A percentile compares a stretch with the other conserved stretches of the same genome.
Conservation (phyloP, 64 coral and sea anemone genomes). For the Montipora cactus region DNA sequence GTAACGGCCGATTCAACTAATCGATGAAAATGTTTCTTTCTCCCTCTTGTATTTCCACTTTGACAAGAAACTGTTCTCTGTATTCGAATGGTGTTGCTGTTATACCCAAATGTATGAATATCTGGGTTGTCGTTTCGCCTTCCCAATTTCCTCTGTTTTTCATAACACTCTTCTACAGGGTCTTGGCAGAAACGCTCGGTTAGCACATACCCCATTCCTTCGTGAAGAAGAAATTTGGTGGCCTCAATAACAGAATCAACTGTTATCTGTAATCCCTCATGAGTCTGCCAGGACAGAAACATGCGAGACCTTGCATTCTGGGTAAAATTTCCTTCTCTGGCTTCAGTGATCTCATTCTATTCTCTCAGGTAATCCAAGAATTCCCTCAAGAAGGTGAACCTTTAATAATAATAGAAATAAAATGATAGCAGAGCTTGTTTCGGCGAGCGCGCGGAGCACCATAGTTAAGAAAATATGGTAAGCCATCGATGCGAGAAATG, state of each 20-base stretch:
- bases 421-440: no score
- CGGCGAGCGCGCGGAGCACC: no score
- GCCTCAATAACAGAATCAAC: not conserved
- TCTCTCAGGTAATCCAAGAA: not conserved
- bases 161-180: constrained; percentile 16
- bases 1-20: no score
- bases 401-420: not conserved
- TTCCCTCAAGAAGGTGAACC: not conserved
- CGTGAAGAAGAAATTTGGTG: constrained; percentile 5
- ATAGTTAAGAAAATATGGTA: no score
- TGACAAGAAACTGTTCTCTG: constrained; percentile 21
- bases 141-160: constrained; percentile 2
- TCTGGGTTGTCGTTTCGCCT: constrained; percentile 22
- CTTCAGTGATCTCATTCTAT: not conserved
- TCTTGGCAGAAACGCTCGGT: constrained; percentile 46
- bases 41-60: constrained; percentile 25
- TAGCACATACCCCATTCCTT: not conserved
- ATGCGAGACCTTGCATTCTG: not conserved
- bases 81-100: constrained; percentile 10
- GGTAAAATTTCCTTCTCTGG: not conserved
- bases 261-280: constrained; percentile 42
- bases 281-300: constrained; percentile 38
- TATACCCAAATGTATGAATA: constrained; percentile 4
- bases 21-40: not conserved
- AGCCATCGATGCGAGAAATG: no score